A percentile compares a stretch with the other conserved stretches of the same genome.
Evolutionary conservation across 2,888 invertebrate genomes (phyloP).

Genomic region (Torymus auratus): DNA sequence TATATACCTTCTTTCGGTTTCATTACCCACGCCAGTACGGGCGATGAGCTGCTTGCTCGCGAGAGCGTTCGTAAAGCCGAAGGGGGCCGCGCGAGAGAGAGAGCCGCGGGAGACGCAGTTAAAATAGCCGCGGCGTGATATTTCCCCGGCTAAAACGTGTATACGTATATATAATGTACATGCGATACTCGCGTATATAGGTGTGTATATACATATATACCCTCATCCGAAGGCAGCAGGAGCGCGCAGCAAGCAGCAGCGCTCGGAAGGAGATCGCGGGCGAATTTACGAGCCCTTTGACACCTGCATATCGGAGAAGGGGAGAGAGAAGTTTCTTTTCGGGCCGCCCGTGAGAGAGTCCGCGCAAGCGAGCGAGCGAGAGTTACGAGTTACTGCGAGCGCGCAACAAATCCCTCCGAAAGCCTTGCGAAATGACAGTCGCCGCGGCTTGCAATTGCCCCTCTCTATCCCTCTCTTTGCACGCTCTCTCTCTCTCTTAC

Average conservation of each 20-base stretch:
- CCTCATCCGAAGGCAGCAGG: too few relatives aligned
- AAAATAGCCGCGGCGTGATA: slow-evolving; percentile 36
- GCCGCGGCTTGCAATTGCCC: slow-evolving; percentile 14
- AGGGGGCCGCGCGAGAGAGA: slow-evolving; percentile 1
- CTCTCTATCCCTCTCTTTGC: too few relatives aligned
- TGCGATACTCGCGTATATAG: background rate
- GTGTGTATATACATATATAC: too few relatives aligned
- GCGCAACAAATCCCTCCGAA: slow-evolving; percentile 42
- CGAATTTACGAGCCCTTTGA: slow-evolving; percentile 57
- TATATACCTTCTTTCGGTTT: slow-evolving; percentile 40
- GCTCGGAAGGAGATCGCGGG: slow-evolving; percentile 40
- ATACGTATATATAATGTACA: background rate
- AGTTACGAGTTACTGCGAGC: slow-evolving; percentile 31
- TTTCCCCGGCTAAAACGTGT: slow-evolving; percentile 32
- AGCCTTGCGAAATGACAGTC: slow-evolving; percentile 44
- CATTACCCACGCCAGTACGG: slow-evolving; percentile 43
- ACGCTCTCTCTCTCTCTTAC: too few relatives aligned
- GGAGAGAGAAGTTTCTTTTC: slow-evolving; percentile 13
- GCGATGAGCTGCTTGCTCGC: slow-evolving; percentile 28
- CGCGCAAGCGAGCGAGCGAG: background rate
- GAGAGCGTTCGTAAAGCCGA: slow-evolving; percentile 40
- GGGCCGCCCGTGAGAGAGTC: slow-evolving; percentile 44
- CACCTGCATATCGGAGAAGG: slow-evolving; percentile 45
- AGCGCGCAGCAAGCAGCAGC: background rate
- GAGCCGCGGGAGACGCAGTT: slow-evolving; percentile 53